Evolutionary conservation across 1,140 invertebrate species (phyloP), one percentile per base, ranked within the genome.

Genomic region (Heliconius melpomene): DNA sequence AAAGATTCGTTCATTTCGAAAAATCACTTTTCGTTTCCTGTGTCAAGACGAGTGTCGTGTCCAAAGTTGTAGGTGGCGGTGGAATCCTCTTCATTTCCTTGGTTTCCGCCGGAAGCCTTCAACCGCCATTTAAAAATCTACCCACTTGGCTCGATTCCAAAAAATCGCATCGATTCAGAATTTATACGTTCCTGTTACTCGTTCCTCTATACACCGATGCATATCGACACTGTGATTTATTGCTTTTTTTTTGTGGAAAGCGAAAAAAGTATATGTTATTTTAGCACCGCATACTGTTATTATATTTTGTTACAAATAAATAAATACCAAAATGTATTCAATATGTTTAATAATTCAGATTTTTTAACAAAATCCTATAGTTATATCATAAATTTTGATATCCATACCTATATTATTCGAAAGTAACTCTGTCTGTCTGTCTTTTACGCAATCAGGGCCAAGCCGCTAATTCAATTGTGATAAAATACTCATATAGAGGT

Each of bases 81-180:
- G 73, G 74, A 80, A 72, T 78, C 77, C 79, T 79, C 84, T 86
- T 87, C 82, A 87, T 87, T 88, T 87, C 85, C 85, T 82, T 78
- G 78, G 85, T 80, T 86, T 86, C 86, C 87, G 84, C 26, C 72
- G 74, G 72, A 83, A 79, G 75, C 84, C 75, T 75, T 83, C 79
- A 78, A 82, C 81, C 57, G 75, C 80, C 76, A 80, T 82, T 80
- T 81, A 81, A 79, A 83, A 83, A 79, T 79, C 66, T 77, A 82
- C 72, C 74, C 80, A 80, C 73, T 84, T 84, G 81, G 79, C 81
- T 80, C 73, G 72, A 75, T 77, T 75, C 75, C 80, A 79, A 82
- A 85, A 72, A 82, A 74, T 72, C 32, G 54, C 76, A 81, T 81
- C 76, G 75, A 81, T 77, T 78, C 75, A 1, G 57, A 74, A 77